Base-by-base conservation (phyloP, 2,888 invertebrate species). In the Chouioia cunea region DNA sequence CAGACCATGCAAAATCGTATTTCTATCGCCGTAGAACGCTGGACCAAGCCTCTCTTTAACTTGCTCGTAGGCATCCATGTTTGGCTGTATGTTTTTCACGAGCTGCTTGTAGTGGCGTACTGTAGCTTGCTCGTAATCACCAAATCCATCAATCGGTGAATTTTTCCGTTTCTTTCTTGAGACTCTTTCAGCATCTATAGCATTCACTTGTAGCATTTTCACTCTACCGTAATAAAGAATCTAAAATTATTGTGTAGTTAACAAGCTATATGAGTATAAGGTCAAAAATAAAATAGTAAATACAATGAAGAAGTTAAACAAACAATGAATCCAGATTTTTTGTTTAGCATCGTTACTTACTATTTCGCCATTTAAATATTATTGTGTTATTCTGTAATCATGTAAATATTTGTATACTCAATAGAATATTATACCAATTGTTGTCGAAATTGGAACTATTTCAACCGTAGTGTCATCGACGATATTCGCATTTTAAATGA, bases 131-230 rank as follows among this genome's bases (percentile, higher is more conserved):
- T 96, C 95, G 78, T 92, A 95, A 79, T 96, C 96, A 0, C 97
- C 94, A 85, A 99, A 99, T 0, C 99, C 99, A 80, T 91, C 89
- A 82, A 99, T 99, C 0, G 97, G 97, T 85, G 98, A 97, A 82
- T 93, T 95, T 86, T 96, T 97, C 82, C 93, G 93, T 4, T 59
- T 76, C 80, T 95, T 95, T 57, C 91, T 89, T 69, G 94, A 93
- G 77, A 95, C 89, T 73, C 91, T 89, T 76, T 97, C 96, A 0
- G 97, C 97, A 79, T 97, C 97, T 16, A 92, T 87, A 0, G 98
- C 98, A 8, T 95, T 94, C 15, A 97, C 90, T 68, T 96, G 91
- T 10, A 99, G 86, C 48, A 97, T 85, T 84, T 97, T 97, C 0
- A 93, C 88, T 75, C 98, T 89, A 76, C 97, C 95, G 83, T 96